Evolutionary conservation across 2,888 invertebrate species (phyloP).

Genomic region (Xestia xanthographa): DNA sequence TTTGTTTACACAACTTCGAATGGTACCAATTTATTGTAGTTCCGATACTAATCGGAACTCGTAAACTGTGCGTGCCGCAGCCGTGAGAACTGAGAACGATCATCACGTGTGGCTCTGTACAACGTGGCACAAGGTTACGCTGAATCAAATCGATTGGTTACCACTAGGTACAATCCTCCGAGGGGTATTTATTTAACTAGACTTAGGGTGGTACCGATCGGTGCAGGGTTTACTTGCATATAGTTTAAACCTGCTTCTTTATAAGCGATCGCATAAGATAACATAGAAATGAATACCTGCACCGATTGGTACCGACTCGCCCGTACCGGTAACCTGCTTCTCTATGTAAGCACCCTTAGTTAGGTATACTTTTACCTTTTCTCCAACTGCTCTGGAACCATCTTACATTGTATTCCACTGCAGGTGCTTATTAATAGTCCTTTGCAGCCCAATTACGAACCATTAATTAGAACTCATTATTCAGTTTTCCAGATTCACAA

Average conservation of each 20-base stretch:
- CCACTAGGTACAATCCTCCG: not conserved
- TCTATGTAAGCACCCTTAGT: no score
- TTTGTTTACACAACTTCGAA: conserved; percentile 3
- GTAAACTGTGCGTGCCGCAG: conserved; percentile 37
- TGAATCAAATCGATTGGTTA: conserved; percentile 32
- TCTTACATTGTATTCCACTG: not conserved
- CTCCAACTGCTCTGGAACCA: not conserved
- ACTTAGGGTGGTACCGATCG: no score
- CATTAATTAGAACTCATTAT: no score
- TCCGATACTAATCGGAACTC: conserved; percentile 30
- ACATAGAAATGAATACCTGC: no score
- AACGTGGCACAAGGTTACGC: conserved; percentile 28
- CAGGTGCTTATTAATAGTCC: not conserved
- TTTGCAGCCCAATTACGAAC: not conserved
- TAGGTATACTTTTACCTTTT: not conserved
- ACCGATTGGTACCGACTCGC: no score
- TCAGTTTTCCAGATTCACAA: not conserved
- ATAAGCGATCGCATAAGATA: no score
- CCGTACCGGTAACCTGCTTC: no score
- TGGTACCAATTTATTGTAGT: conserved; percentile 22
- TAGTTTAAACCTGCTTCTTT: no score
- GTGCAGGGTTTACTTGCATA: no score
- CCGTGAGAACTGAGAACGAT: conserved; percentile 40
- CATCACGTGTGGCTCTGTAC: conserved; percentile 18
- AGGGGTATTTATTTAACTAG: not conserved